phyloP scores from a whole-genome alignment of 30 jellyfish, hydroid and myxozoan species.

The Hydractinia echinata region DNA sequence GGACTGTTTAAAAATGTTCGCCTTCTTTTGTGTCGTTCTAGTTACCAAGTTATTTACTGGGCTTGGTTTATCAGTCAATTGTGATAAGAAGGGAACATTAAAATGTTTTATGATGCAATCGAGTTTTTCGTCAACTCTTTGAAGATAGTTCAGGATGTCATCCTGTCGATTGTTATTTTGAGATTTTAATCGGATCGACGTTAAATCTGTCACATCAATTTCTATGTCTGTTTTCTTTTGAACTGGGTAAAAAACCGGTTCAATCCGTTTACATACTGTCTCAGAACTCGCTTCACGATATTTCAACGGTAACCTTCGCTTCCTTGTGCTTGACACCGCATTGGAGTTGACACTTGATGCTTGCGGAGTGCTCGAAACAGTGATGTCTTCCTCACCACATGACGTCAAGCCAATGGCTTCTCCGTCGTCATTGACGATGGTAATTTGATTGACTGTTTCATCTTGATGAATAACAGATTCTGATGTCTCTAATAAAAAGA shows the following conservation, averaged over 20 bases:
- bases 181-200: neutral
- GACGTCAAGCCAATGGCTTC: slow-evolving; percentile 12
- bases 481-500: neutral
- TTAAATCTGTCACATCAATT: neutral
- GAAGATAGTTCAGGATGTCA: neutral
- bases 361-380: neutral
- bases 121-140: slow-evolving; percentile 61
- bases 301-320: slow-evolving; percentile 2
- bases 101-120: slow-evolving; percentile 80
- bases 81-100: slow-evolving; percentile 59
- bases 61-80: slow-evolving; percentile 2
- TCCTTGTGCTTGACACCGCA: neutral
- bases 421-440: slow-evolving; percentile 12
- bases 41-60: neutral
- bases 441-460: neutral
- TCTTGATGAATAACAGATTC: slow-evolving; percentile 1
- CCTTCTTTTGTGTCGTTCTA: neutral
- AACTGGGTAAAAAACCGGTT: neutral
- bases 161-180: neutral
- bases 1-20: neutral
- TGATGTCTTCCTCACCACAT: slow-evolving; percentile 5
- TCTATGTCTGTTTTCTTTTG: slow-evolving; percentile 2
- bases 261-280: neutral
- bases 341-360: neutral
- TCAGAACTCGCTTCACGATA: neutral